Percentiles rank a stretch among this genome's conserved stretches.
These are phyloP conservation scores for Diachrysia chrysitis DNA, from an alignment of 2,888 invertebrate species.

Conservation along the genomic window DNA sequence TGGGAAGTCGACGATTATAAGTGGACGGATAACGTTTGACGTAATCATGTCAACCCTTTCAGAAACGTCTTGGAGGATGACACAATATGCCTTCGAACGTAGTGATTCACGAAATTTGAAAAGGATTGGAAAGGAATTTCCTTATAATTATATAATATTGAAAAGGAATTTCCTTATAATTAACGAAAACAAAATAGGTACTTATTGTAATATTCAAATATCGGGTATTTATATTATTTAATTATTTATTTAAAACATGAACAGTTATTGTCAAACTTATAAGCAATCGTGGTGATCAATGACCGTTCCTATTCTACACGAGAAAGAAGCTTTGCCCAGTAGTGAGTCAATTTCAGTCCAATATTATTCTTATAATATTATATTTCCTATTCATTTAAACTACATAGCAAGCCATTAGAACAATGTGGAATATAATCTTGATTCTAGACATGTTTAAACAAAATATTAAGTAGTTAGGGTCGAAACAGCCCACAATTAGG, in stretches of 20 bases:
- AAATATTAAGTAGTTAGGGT: constrained; percentile 2
- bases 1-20: not conserved
- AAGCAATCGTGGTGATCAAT: too few relatives aligned
- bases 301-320: too few relatives aligned
- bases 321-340: too few relatives aligned
- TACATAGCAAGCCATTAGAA: not conserved
- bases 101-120: not conserved
- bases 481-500: constrained; percentile 26
- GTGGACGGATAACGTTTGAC: constrained; percentile 3
- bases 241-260: too few relatives aligned
- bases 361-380: too few relatives aligned
- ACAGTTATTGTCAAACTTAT: too few relatives aligned
- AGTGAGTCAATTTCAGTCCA: too few relatives aligned
- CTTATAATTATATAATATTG: not conserved
- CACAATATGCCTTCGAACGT: not conserved
- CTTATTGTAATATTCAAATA: not conserved
- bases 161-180: too few relatives aligned
- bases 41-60: constrained; percentile 3
- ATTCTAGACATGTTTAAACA: not conserved
- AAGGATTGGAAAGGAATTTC: not conserved
- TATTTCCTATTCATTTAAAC: not conserved
- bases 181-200: too few relatives aligned
- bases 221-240: too few relatives aligned
- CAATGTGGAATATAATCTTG: not conserved
- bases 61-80: not conserved